Evolutionary conservation across 2,797 vertebrate species (phyloP).

Genomic region (Nasua narica): DNA sequence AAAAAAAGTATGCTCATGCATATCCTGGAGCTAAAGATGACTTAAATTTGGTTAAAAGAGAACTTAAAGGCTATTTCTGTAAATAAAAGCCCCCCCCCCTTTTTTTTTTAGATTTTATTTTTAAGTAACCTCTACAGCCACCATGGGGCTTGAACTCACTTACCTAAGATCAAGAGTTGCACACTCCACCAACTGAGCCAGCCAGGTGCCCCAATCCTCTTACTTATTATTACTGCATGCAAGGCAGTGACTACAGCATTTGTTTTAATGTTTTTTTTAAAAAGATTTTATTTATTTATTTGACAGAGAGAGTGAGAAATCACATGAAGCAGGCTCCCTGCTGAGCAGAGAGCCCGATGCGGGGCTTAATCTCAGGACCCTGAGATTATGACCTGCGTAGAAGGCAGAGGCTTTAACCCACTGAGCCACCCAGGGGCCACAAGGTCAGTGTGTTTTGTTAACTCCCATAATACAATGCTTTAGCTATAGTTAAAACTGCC

Average conservation of each 20-base stretch:
- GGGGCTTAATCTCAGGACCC: too few species aligned
- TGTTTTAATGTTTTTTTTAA: too few species aligned
- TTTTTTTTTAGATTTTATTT: not conserved
- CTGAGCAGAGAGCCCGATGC: too few species aligned
- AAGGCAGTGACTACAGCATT: not conserved
- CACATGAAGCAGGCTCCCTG: too few species aligned
- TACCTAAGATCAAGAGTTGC: not conserved
- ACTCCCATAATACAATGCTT: not conserved
- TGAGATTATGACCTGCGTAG: too few species aligned
- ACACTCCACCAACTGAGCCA: not conserved
- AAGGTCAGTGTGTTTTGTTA: not conserved
- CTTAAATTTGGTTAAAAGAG: not conserved
- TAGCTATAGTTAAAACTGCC: not conserved
- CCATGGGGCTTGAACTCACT: not conserved
- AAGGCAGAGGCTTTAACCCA: too few species aligned
- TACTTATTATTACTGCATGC: not conserved
- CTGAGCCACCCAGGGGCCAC: too few species aligned
- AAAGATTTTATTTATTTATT: too few species aligned
- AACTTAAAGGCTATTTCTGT: conserved; percentile 14
- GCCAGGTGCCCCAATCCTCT: not conserved
- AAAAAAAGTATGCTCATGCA: not conserved
- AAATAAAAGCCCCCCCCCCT: not conserved
- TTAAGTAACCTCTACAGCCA: not conserved
- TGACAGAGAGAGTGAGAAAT: too few species aligned
- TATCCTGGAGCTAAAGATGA: not conserved